Percentiles rank a stretch among this genome's conserved stretches.
Evolutionary conservation across 64 coral and sea anemone species (phyloP).

Genomic region (Stichodactyla mertensii): DNA sequence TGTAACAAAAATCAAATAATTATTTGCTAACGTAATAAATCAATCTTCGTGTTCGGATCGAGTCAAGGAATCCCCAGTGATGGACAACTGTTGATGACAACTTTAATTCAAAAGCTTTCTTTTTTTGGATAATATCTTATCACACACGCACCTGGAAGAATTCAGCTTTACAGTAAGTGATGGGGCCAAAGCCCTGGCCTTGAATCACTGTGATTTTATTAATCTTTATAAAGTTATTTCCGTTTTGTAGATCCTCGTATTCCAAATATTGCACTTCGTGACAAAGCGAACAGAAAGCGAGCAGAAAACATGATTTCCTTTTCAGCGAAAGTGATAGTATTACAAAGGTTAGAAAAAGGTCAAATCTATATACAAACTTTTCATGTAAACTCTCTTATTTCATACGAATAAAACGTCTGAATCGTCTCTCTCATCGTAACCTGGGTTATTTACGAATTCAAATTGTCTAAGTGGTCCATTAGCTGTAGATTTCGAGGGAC

Average conservation of each 20-base stretch:
- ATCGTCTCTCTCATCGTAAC: neutral
- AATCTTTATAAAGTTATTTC: too few species aligned
- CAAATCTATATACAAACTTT: neutral
- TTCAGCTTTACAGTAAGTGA: too few species aligned
- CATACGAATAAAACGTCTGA: constrained; percentile 17
- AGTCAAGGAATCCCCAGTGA: neutral
- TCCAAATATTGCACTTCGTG: neutral
- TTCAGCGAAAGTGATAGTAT: neutral
- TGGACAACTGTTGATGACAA: neutral
- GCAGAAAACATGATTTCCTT: neutral
- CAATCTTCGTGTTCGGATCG: neutral
- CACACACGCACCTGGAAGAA: too few species aligned
- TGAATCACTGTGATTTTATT: too few species aligned
- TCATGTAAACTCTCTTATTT: neutral
- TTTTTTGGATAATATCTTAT: neutral
- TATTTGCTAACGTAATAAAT: neutral
- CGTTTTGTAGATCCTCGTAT: too few species aligned
- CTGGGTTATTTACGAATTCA: neutral
- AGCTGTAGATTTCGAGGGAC: neutral
- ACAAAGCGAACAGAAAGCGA: neutral
- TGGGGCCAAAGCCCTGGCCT: too few species aligned
- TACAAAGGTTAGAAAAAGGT: constrained; percentile 7
- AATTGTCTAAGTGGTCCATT: neutral
- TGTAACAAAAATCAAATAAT: neutral
- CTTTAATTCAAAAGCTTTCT: neutral